These are phyloP conservation scores for Scylla paramamosain DNA, from an alignment of 1,140 invertebrate species.

Conservation along the genomic window DNA sequence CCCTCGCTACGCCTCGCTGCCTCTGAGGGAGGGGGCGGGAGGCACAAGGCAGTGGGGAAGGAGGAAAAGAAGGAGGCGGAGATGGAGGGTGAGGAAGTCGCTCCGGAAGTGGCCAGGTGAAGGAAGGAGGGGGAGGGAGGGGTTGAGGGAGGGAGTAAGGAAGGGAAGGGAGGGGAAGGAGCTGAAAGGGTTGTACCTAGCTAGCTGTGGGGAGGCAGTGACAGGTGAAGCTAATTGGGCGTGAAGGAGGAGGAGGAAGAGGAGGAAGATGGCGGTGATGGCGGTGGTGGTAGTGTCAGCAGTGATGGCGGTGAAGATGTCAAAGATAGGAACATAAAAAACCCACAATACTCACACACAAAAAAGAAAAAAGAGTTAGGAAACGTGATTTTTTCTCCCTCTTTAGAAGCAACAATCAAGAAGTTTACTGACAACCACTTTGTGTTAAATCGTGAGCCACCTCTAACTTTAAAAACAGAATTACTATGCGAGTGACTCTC, in stretches of 20 bases:
- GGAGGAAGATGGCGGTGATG: not conserved
- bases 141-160: not conserved
- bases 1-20: not conserved
- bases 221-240: not conserved
- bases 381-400: no score
- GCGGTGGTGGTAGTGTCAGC: not conserved
- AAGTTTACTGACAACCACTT: no score
- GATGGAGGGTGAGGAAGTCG: not conserved
- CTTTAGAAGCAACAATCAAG: no score
- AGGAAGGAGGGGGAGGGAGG: not conserved
- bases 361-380: no score
- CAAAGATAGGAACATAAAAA: not conserved
- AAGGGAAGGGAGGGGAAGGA: not conserved
- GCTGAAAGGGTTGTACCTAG: not conserved
- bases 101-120: not conserved
- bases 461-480: no score
- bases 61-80: not conserved
- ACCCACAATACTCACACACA: no score
- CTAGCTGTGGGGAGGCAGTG: not conserved
- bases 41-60: not conserved
- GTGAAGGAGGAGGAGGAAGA: slow-evolving; percentile 17
- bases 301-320: not conserved
- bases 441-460: no score
- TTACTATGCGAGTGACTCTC: no score
- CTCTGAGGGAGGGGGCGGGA: not conserved